Percentiles rank a stretch among this genome's conserved stretches.
Conservation (phyloP, 92 coral and sea anemone genomes). For the Zoanthus gigantus region DNA sequence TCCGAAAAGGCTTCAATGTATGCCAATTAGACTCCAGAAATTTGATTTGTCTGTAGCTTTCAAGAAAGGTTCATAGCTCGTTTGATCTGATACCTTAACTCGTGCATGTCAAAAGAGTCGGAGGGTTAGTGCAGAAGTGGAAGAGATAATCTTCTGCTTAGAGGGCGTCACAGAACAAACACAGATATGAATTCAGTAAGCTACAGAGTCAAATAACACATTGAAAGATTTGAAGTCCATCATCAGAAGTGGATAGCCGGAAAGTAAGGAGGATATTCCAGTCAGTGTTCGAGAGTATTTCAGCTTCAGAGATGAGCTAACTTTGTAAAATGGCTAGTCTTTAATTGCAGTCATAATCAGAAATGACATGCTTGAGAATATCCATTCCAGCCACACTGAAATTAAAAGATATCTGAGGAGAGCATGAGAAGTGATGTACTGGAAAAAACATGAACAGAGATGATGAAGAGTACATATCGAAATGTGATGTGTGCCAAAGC, state of each 20-base stretch:
- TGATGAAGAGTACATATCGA: not conserved
- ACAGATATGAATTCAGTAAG: slow-evolving; percentile 11
- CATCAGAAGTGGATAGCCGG: slow-evolving; percentile 58
- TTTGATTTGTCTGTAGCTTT: slow-evolving; percentile 14
- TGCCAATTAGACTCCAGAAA: slow-evolving; percentile 31
- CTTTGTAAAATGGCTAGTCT: not conserved
- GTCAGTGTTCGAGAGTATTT: slow-evolving; percentile 9
- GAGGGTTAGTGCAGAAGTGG: not conserved
- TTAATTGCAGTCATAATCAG: not conserved
- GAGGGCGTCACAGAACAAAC: not conserved
- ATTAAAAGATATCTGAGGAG: slow-evolving; percentile 46
- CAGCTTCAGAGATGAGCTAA: slow-evolving; percentile 1
- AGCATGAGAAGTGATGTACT: slow-evolving; percentile 44
- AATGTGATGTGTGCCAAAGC: slow-evolving; percentile 18
- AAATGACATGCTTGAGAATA: slow-evolving; percentile 22
- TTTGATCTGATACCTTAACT: slow-evolving; percentile 5
- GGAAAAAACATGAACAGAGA: slow-evolving; percentile 27
- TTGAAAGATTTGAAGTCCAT: slow-evolving; percentile 47
- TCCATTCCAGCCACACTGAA: slow-evolving; percentile 51
- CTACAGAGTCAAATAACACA: slow-evolving; percentile 45
- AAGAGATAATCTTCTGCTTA: not conserved
- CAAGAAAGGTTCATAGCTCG: slow-evolving; percentile 10
- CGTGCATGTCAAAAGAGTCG: not conserved
- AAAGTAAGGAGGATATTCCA: slow-evolving; percentile 33
- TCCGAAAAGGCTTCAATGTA: slow-evolving; percentile 25